phyloP scores from a whole-genome alignment of 2,113 vertebrate genomes.

The Elgaria multicarinata region DNA sequence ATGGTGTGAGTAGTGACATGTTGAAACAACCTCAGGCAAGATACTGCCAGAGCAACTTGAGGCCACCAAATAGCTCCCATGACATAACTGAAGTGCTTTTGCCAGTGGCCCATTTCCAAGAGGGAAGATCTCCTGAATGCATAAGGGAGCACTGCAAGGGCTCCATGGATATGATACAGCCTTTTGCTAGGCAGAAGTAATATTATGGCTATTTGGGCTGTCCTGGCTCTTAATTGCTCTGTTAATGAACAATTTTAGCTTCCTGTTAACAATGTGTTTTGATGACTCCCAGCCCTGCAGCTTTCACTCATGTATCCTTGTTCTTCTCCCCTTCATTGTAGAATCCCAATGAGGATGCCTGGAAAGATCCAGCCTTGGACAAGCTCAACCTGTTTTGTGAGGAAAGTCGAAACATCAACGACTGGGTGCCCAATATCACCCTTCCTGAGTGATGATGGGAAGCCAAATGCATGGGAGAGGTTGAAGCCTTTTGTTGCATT shows the following conservation, averaged over 20 bases:
- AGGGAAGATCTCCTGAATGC: background rate
- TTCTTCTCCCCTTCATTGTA: slow-evolving; percentile 63
- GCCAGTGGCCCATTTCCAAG: background rate
- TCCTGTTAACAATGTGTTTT: background rate
- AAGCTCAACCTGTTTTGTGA: slow-evolving; percentile 91
- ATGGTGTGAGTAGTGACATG: background rate
- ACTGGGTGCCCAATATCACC: slow-evolving; percentile 94
- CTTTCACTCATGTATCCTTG: slow-evolving; percentile 32
- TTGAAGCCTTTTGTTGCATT: slow-evolving; percentile 79
- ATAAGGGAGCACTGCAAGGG: background rate
- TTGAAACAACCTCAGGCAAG: background rate
- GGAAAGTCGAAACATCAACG: slow-evolving; percentile 89
- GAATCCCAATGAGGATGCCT: slow-evolving; percentile 90
- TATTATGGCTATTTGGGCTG: background rate
- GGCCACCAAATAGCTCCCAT: no score
- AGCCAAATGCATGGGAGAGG: slow-evolving; percentile 42
- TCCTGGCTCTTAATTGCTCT: background rate
- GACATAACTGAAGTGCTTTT: background rate
- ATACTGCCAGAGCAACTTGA: background rate
- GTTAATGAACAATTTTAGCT: background rate
- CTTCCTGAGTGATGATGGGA: slow-evolving; percentile 89
- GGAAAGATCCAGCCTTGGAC: slow-evolving; percentile 92
- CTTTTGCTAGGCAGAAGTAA: background rate
- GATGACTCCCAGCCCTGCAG: background rate
- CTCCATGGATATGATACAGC: background rate